Conservation (phyloP, 2,888 invertebrate species). For the Mantis religiosa region DNA sequence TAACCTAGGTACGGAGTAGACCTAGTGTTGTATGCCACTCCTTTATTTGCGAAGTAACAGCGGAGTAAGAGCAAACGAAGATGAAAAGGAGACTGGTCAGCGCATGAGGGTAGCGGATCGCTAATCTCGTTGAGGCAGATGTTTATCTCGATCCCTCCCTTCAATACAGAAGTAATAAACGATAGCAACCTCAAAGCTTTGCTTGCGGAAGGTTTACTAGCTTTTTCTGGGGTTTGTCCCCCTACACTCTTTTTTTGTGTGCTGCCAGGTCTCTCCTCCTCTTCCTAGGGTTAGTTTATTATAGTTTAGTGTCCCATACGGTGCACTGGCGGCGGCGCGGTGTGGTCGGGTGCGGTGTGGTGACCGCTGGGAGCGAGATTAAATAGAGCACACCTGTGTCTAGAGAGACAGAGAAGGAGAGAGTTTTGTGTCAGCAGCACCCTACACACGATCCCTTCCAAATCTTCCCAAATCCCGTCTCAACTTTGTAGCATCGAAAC, state of each 20-base stretch:
- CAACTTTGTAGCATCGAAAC: not conserved
- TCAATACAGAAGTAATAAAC: not conserved
- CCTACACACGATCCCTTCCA: constrained; percentile 5
- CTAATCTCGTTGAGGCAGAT: not conserved
- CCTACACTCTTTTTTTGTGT: not conserved
- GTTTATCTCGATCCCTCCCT: not conserved
- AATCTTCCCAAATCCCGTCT: not conserved
- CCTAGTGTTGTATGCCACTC: no score
- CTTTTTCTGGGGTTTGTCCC: constrained; percentile 7
- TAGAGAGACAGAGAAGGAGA: constrained; percentile 1
- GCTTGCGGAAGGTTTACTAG: not conserved
- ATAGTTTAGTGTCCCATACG: constrained; percentile 14
- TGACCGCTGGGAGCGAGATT: constrained; percentile 19
- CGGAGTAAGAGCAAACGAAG: not conserved
- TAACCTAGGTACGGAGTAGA: no score
- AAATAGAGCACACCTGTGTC: constrained; percentile 19
- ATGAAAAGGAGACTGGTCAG: not conserved
- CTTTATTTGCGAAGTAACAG: not conserved
- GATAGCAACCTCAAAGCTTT: not conserved
- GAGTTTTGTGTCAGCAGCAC: constrained; percentile 1
- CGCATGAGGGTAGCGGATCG: not conserved
- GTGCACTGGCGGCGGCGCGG: not conserved
- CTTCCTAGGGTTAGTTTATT: constrained; percentile 12
- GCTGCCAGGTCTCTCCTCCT: not conserved
- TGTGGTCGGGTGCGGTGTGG: constrained; percentile 11